Evolutionary conservation across 2,113 vertebrate species (phyloP).

Genomic region (Patagioenas fasciata): DNA sequence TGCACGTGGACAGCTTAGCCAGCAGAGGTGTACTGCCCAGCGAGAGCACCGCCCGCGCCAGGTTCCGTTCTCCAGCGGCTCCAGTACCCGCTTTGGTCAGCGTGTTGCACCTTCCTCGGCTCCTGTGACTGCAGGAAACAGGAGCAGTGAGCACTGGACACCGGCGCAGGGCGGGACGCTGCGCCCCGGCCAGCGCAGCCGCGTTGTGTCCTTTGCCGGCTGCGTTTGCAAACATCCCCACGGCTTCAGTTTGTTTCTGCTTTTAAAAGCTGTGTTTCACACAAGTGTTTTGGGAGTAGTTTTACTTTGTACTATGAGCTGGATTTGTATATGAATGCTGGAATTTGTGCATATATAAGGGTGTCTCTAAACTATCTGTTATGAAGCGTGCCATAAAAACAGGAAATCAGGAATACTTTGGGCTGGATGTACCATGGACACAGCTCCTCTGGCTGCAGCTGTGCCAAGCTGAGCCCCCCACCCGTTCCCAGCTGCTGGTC

Average conservation of each 20-base stretch:
- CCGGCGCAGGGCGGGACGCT: not conserved
- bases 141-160: not conserved
- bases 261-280: not conserved
- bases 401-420: not conserved
- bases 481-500: fast-evolving
- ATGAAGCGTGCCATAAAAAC: fast-evolving
- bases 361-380: not conserved
- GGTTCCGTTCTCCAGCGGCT: too few relatives aligned
- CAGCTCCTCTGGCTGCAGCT: not conserved
- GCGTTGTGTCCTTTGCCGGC: fast-evolving
- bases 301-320: not conserved
- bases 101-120: fast-evolving
- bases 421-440: fast-evolving
- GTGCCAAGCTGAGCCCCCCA: not conserved
- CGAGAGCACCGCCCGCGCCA: not conserved
- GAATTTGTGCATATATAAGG: not conserved
- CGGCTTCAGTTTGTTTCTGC: not conserved
- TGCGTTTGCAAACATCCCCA: not conserved
- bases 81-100: not conserved
- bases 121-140: not conserved
- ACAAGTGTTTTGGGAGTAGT: not conserved
- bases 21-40: not conserved
- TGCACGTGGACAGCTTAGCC: not conserved
- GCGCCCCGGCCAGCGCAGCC: not conserved
- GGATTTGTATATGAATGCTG: not conserved